Conservation (phyloP, 2,888 invertebrate genomes). For the Dicyrtomina minuta region DNA sequence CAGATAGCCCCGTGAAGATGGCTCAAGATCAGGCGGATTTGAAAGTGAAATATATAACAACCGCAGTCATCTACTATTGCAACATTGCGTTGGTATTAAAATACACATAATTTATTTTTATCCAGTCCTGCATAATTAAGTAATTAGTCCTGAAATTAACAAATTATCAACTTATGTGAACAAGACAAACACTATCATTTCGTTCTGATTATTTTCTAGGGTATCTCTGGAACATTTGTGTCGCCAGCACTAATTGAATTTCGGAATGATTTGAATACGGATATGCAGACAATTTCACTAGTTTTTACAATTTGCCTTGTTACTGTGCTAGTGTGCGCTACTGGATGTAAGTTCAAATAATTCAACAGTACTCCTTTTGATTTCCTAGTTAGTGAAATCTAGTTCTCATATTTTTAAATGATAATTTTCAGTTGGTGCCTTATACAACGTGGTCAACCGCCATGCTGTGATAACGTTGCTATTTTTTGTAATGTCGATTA, state of each 20-base stretch:
- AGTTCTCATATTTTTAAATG: too few relatives aligned
- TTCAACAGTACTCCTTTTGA: background rate
- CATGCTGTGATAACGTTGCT: conserved; percentile 28
- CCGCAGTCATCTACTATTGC: conserved; percentile 22
- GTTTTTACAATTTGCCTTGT: conserved; percentile 37
- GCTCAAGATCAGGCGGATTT: background rate
- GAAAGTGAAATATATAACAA: conserved; percentile 17
- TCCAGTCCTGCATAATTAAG: too few relatives aligned
- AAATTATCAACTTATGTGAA: too few relatives aligned
- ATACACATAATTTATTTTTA: background rate
- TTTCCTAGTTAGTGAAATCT: background rate
- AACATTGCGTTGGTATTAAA: conserved; percentile 18
- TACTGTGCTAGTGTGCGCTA: conserved; percentile 11
- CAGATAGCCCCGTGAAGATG: background rate
- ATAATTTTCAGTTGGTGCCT: conserved; percentile 35
- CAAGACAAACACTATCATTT: too few relatives aligned
- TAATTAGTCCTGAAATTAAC: too few relatives aligned
- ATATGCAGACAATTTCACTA: conserved; percentile 37
- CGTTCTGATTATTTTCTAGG: conserved; percentile 37
- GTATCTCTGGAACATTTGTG: conserved; percentile 38
- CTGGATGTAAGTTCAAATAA: conserved; percentile 16
- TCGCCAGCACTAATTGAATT: conserved; percentile 37
- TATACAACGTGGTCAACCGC: conserved; percentile 38
- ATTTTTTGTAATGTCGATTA: conserved; percentile 26
- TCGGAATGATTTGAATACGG: conserved; percentile 37